Conservation (phyloP, 2,797 vertebrate genomes). For the Xiphorhynchus erythropygius region DNA sequence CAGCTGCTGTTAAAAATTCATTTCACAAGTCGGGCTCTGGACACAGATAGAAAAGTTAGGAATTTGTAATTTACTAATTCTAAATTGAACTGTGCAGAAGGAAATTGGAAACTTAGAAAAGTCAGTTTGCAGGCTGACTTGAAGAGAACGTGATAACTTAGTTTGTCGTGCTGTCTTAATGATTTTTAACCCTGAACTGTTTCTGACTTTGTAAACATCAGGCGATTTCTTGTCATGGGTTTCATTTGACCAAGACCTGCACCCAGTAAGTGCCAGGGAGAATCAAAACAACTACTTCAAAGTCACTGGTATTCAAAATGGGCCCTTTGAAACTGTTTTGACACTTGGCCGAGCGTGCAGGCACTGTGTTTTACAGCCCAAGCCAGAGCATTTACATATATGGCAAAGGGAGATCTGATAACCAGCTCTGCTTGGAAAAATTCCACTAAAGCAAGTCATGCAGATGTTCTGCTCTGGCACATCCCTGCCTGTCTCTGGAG, state of each 20-base stretch:
- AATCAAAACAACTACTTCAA: neutral
- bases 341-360: neutral
- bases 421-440: neutral
- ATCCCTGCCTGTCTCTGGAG: neutral
- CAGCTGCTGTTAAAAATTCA: neutral
- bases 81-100: neutral
- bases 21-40: neutral
- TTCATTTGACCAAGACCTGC: neutral
- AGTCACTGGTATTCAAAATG: neutral
- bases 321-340: neutral
- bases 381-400: neutral
- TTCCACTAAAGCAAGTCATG: neutral
- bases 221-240: neutral
- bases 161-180: neutral
- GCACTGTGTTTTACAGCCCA: neutral
- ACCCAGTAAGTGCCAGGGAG: accelerated
- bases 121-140: neutral
- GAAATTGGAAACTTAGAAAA: neutral
- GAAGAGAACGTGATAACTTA: neutral
- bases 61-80: neutral
- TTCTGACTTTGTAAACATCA: neutral
- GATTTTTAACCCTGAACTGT: neutral
- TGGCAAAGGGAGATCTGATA: neutral
- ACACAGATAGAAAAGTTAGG: neutral
- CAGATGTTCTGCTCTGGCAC: neutral